phyloP scores from a whole-genome alignment of 2,797 vertebrate genomes.

The Nannoperca australis region DNA sequence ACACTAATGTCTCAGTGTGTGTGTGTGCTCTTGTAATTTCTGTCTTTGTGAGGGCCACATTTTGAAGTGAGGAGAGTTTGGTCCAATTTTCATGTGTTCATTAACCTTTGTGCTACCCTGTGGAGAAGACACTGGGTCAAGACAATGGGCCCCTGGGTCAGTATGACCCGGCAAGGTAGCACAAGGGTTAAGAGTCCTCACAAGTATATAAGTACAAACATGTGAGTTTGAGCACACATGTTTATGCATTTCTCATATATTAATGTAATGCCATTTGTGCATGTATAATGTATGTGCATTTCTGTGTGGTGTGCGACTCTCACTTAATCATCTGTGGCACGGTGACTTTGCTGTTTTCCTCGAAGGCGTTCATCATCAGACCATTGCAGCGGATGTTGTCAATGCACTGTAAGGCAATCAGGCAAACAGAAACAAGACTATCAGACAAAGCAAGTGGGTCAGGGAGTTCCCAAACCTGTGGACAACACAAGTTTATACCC shows the following conservation, averaged over 20 bases:
- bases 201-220: neutral
- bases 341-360: constrained; percentile 96
- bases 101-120: no score
- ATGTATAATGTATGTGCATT: constrained; percentile 25
- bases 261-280: constrained; percentile 24
- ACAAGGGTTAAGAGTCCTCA: neutral
- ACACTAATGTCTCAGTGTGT: neutral
- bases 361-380: constrained; percentile 98
- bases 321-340: constrained; percentile 99
- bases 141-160: no score
- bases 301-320: constrained; percentile 60
- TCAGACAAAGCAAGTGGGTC: neutral
- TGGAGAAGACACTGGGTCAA: no score
- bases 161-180: no score
- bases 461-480: constrained; percentile 28
- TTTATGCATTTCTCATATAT: constrained; percentile 18
- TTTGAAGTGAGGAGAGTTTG: neutral
- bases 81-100: no score
- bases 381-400: constrained; percentile 99
- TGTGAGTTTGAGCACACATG: neutral
- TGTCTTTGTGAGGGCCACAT: neutral
- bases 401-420: constrained; percentile 88
- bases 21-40: neutral
- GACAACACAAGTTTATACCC: neutral
- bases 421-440: constrained; percentile 16